Evolutionary conservation across 1,140 invertebrate genomes (phyloP), one percentile per base, ranked within the genome.

Genomic region (Drosophila fuyamai): DNA sequence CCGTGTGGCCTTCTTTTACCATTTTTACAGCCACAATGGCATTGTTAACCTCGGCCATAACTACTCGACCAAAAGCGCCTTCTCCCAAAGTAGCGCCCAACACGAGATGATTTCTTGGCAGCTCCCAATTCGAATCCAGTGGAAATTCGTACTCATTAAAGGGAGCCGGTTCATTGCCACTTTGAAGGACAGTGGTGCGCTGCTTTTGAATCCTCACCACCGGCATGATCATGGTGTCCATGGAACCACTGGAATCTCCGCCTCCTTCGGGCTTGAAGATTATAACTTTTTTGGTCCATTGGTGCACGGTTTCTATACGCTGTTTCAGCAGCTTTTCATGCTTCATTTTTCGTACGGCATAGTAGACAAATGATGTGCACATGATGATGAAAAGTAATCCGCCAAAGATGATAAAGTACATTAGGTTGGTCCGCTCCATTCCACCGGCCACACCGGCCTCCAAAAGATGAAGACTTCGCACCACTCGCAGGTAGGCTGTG

Each of bases 1-100:
- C 98, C 0, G 97, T 98, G 90, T 99, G 98, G n/a, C 97, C 97
- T 92, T 99, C 98, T 95, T 99, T 99, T n/a, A 99, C 94, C 97
- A 99, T 99, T 93, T 99, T 99, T 0, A 99, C 98, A n/a, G 99
- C 99, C 0, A 99, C 98, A 5, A 97, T 95, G n/a, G 94, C 95
- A 74, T 96, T 96, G 40, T 96, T 92, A 0, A 96, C 96, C 84
- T 98, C 96, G 0, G 96, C 98, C 90, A 96, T 96, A 7, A 98
- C 95, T 0, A 99, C 98, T 79, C 98, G 96, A 0, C 98, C 98
- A 92, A 99, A 99, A 7, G 98, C 98, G 7, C 98, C 98, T 91
- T 99, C 97, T 0, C 98, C 98, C 0, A 99, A 93, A 13, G 95
- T 95, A 85, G 96, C 96, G 0, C 97, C 97, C 5, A 99, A 84